Evolutionary conservation across 2,113 vertebrate genomes (phyloP), one percentile per base, ranked within the genome.

Genomic region (Leuciscus idus): DNA sequence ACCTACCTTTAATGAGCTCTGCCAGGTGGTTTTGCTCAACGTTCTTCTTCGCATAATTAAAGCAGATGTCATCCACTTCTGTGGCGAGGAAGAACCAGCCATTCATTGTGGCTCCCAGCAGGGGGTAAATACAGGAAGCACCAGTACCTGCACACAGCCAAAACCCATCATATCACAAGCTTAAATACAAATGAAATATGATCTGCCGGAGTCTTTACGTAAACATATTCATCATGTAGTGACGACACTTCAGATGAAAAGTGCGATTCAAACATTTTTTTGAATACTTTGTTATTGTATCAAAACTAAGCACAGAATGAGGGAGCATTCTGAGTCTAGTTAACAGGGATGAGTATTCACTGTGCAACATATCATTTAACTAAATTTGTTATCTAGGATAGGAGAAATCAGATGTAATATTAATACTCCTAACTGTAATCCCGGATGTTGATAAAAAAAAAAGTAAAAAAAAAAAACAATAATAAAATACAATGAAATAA

Each of bases 81-180:
- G 98, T 99, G 82, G 98, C 98, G 46, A 99, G 97, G 88, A 99
- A 99, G 94, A 96, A 97, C 98, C 98, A 99, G 91, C 97, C 96
- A 70, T 99, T 99, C 95, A 99, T 95, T 7, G 97, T 98, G 87
- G 98, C 97, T 90, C 98, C 98, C 70, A 99, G 95, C 87, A 99
- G 94, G 13, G 98, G 98, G 89, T 99, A 99, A 89, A 99, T 99
- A 89, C 98, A 99, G 64, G 98, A 99, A 1, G 98, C 98, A 0
- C 98, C 98, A 0, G 98, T 99, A 86, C 98, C 98, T 99, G 92
- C 73, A 85, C 17, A 61, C 23, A 59, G 62, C 39, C 66, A 64
- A 52, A 78, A 59, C 59, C 68, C 28, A 28, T 57, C 84, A 86
- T 83, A 52, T 43, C 26, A 80, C 74, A 79, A 9, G 48, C 46